Evolutionary conservation across 2,888 invertebrate genomes (phyloP), one percentile per base, ranked within the genome.

Genomic region (Acleris literana): DNA sequence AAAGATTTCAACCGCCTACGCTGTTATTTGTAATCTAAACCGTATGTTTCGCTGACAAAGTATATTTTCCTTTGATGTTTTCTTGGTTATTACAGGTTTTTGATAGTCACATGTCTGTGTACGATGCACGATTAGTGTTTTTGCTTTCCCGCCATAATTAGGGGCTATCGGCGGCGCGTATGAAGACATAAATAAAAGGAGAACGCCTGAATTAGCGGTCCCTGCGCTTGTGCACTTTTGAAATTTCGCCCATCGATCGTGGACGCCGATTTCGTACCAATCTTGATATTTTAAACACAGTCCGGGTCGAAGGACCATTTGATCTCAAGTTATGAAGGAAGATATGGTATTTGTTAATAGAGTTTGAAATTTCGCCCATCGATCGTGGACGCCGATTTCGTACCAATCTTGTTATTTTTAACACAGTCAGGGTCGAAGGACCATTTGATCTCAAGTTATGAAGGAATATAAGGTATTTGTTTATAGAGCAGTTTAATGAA

Each of bases 111-210:
- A 44, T 29, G 74, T 76, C 74, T 70, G 72, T 74, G 80, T 83
- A 82, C 85, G 87, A 85, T 85, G 84, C 79, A 82, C 90, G 92
- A 92, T 92, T 91, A 90, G 88, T 84, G 91, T 92, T 92, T 92
- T 92, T 92, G 90, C 87, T 79, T 80, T 80, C 77, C 79, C 81
- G 73, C 78, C 84, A 88, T 92, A 92, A 92, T 92, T 92, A 92
- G 90, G 90, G 85, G 82, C 87, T 87, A 91, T 91, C 91, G 90
- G 88, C 91, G 91, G 90, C 85, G 76, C 80, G 88, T 92, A 92
- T 92, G 91, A 91, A 92, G 92, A 92, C 92, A 91, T 92, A 92
- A 92, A 92, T 92, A 90, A 92, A 90, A 82, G 74, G 85, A 80
- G 85, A 82, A 82, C 82, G 77, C 75, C 77, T 81, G 87, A 90